Percentiles rank a stretch among this genome's conserved stretches.
Conservation (phyloP, 2,888 invertebrate species). For the Eutolmus rufibarbis region DNA sequence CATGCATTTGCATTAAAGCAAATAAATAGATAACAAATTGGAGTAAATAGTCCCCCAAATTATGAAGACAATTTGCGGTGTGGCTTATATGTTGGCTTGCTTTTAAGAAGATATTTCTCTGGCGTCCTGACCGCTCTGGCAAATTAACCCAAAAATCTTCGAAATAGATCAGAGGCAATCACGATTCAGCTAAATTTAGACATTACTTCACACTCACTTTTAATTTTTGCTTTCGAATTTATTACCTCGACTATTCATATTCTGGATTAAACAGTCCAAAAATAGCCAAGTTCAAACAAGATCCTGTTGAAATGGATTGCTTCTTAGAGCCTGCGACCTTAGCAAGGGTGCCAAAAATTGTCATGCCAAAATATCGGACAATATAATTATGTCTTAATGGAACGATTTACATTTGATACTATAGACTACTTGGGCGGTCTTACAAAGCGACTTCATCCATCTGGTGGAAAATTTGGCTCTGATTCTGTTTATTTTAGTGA, state of each 20-base stretch:
- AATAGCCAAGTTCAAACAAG: not conserved
- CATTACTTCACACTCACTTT: conserved; percentile 42
- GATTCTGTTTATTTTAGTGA: not conserved
- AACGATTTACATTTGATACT: not conserved
- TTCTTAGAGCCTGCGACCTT: not conserved
- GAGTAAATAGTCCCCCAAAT: not conserved
- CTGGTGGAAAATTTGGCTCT: conserved; percentile 1
- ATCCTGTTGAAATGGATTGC: not conserved
- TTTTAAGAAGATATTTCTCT: not conserved
- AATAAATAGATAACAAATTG: not conserved
- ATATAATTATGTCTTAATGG: not conserved
- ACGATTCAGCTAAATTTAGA: conserved; percentile 31
- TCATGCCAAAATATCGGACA: not conserved
- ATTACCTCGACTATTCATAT: conserved; percentile 2
- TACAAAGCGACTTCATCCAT: not conserved
- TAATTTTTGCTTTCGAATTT: conserved; percentile 18
- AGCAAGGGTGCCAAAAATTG: not conserved
- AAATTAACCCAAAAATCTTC: not conserved
- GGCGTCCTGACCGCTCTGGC: not conserved
- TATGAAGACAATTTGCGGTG: not conserved
- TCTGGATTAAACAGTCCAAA: not conserved
- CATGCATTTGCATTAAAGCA: not conserved
- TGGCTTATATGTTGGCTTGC: not conserved
- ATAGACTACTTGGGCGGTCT: not conserved
- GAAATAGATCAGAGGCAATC: not conserved